Base-by-base conservation (phyloP, 2,797 vertebrate species). In the Alfaro cultratus region DNA sequence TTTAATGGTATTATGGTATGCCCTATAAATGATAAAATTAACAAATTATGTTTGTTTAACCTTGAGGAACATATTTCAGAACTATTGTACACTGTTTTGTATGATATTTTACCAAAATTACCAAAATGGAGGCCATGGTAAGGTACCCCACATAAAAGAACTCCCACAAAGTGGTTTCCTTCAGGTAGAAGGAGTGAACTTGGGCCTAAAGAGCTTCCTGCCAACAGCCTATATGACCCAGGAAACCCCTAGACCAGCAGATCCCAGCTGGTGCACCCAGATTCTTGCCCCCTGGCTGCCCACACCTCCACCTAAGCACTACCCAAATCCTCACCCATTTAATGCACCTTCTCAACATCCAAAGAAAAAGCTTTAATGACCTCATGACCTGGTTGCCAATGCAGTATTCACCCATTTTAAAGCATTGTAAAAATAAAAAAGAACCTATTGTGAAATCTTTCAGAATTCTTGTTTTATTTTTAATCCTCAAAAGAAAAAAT, bases 391-490 rank as follows among this genome's bases (percentile, higher is more conserved):
- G n/a, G n/a, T n/a, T n/a, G n/a, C n/a, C 4, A 41, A 70, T 43
- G 39, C 67, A 70, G 67, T 23, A 23, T 43, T 70, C 18, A 23
- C 26, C 5, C 23, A 13, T 13, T n/a, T 12, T 26, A 43, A 70
- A 70, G 34, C 23, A 71, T 45, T 45, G 67, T 71, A 53, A 43
- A 91, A 92, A 83, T 82, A 23, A 92, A 91, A 89, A 88, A n/a
- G 67, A 86, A 57, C 39, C 23, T 73, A 6, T 34, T 47, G 60
- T 62, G 73, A 70, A 73, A 64, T 55, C 0, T 57, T 78, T 73
- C 60, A 75, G 57, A 55, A 80, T 80, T 81, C 49, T 43, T 86
- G 80, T 85, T 67, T 43, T 86, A 88, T 86, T 86, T 82, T 78
- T 72, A 82, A 76, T 47, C 53, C 89, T 88, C 74, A 26, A 80